phyloP scores from a whole-genome alignment of 2,113 vertebrate genomes.

The Sturnus vulgaris region DNA sequence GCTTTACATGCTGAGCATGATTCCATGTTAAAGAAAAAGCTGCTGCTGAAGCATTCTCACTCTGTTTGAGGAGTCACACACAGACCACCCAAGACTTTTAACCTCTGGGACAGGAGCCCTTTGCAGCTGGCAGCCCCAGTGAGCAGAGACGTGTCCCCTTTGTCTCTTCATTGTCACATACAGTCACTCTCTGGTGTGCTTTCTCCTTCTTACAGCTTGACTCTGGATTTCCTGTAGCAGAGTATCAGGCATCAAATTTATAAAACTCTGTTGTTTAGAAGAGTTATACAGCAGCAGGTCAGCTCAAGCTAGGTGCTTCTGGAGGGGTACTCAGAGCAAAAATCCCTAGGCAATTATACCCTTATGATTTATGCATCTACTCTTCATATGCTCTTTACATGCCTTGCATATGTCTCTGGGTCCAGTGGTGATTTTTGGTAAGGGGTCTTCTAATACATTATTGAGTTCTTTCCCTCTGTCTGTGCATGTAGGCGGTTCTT shows the following conservation, averaged over 20 bases:
- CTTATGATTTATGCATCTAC: not conserved
- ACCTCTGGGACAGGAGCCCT: not conserved
- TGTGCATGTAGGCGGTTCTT: not conserved
- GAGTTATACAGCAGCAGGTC: not conserved
- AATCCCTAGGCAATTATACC: not conserved
- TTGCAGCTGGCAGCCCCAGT: not conserved
- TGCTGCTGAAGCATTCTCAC: not conserved
- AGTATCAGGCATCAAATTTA: not conserved
- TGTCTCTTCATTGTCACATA: not conserved
- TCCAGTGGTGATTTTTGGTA: not conserved
- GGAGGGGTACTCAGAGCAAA: not conserved
- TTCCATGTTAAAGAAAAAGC: not conserved
- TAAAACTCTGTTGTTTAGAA: not conserved
- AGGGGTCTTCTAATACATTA: not conserved
- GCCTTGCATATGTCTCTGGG: not conserved
- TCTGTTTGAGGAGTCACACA: rapidly evolving
- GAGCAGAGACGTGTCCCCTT: not conserved
- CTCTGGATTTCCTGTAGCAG: not conserved
- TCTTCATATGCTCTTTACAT: not conserved
- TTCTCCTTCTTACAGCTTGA: not conserved
- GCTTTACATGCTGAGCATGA: not conserved
- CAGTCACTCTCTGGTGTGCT: not conserved
- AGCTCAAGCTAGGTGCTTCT: not conserved
- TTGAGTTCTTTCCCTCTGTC: not conserved
- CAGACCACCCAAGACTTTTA: not conserved